phyloP scores from a whole-genome alignment of 1,140 invertebrate genomes.

The Drosophila melanica region DNA sequence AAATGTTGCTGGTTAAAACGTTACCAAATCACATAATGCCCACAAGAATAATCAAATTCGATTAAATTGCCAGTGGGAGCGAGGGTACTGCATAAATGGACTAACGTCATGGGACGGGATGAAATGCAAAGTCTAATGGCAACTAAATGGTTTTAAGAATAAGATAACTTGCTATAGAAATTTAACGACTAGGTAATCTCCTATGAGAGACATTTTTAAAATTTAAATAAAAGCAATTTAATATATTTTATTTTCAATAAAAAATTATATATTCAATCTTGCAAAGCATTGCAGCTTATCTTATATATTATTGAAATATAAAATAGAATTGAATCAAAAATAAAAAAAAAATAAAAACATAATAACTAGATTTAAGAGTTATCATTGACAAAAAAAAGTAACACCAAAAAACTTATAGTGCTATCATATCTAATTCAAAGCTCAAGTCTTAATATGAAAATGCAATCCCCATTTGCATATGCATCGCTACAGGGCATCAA shows the following conservation, averaged over 20 bases:
- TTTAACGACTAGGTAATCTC: background rate
- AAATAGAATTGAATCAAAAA: background rate
- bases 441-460: background rate
- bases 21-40: conserved; percentile 32
- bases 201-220: background rate
- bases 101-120: conserved; percentile 41
- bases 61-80: conserved; percentile 51
- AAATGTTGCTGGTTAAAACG: conserved; percentile 36
- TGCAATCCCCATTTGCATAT: conserved; percentile 14
- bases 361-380: no score
- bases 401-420: background rate
- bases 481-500: background rate
- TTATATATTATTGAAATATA: no score
- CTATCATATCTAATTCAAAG: background rate
- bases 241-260: background rate
- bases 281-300: no score
- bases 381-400: background rate
- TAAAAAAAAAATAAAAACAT: background rate
- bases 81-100: conserved; percentile 7
- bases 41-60: conserved; percentile 65
- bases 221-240: no score
- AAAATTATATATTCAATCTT: background rate
- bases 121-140: conserved; percentile 37
- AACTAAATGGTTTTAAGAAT: conserved; percentile 8
- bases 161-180: background rate